These are phyloP conservation scores for Trididemnum clinides DNA, from an alignment of 23 tunicate species.

Conservation along the genomic window DNA sequence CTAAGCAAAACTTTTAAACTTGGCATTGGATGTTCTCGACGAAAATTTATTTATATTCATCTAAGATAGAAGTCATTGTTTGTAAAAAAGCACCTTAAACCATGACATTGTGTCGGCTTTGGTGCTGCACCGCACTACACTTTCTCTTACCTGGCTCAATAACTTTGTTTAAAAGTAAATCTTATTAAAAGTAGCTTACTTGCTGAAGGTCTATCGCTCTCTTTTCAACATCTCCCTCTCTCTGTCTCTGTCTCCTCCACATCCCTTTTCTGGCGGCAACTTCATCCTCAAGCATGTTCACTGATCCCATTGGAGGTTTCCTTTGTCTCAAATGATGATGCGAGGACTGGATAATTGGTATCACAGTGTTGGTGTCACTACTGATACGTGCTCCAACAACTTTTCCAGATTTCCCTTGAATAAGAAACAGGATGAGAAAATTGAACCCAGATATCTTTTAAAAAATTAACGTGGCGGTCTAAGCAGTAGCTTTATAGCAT, in stretches of 20 bases:
- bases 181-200: slow-evolving; percentile 32
- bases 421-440: neutral
- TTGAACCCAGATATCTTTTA: too few species aligned
- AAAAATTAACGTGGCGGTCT: too few species aligned
- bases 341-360: slow-evolving; percentile 66
- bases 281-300: slow-evolving; percentile 90
- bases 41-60: too few species aligned
- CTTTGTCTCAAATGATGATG: slow-evolving; percentile 62
- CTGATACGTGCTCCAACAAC: slow-evolving; percentile 85
- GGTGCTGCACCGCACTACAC: too few species aligned
- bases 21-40: too few species aligned
- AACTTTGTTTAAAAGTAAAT: too few species aligned
- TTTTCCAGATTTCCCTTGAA: slow-evolving; percentile 75
- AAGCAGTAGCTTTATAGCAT: too few species aligned
- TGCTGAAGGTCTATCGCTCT: slow-evolving; percentile 54
- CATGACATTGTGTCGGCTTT: too few species aligned
- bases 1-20: too few species aligned
- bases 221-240: slow-evolving; percentile 67
- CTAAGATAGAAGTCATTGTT: too few species aligned
- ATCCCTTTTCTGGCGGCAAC: slow-evolving; percentile 79
- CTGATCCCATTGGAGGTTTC: slow-evolving; percentile 82
- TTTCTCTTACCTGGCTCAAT: too few species aligned
- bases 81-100: too few species aligned
- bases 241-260: slow-evolving; percentile 74
- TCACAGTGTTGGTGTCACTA: slow-evolving; percentile 74